phyloP scores from a whole-genome alignment of 1,140 invertebrate genomes.

The Tetramorium parvispinum region DNA sequence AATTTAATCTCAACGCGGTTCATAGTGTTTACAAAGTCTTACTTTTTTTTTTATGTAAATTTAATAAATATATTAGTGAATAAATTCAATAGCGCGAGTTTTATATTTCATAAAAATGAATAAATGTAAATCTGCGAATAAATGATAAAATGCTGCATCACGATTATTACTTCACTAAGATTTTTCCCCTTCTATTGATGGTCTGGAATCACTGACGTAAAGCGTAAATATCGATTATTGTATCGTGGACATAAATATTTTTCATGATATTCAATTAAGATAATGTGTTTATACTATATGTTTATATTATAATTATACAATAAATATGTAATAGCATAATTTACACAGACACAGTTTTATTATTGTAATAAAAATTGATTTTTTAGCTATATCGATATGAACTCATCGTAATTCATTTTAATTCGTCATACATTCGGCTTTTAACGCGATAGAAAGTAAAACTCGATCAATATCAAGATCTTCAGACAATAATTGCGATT shows the following conservation, averaged over 20 bases:
- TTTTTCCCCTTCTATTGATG: background rate
- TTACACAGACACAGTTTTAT: background rate
- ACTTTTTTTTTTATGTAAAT: background rate
- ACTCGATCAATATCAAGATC: background rate
- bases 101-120: background rate
- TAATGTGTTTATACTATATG: background rate
- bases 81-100: background rate
- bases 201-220: background rate
- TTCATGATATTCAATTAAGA: background rate
- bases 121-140: slow-evolving; percentile 1
- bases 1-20: background rate
- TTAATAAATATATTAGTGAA: background rate
- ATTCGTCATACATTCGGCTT: background rate
- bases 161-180: background rate
- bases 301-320: background rate
- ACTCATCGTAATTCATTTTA: background rate
- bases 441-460: background rate
- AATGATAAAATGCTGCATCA: background rate
- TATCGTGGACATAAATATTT: background rate
- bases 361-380: background rate
- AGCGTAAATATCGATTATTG: background rate
- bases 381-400: background rate
- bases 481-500: background rate
- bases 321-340: background rate
- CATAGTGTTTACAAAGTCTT: too few species aligned